Evolutionary conservation across 2,797 vertebrate species (phyloP).

Genomic region (Mycteria americana): DNA sequence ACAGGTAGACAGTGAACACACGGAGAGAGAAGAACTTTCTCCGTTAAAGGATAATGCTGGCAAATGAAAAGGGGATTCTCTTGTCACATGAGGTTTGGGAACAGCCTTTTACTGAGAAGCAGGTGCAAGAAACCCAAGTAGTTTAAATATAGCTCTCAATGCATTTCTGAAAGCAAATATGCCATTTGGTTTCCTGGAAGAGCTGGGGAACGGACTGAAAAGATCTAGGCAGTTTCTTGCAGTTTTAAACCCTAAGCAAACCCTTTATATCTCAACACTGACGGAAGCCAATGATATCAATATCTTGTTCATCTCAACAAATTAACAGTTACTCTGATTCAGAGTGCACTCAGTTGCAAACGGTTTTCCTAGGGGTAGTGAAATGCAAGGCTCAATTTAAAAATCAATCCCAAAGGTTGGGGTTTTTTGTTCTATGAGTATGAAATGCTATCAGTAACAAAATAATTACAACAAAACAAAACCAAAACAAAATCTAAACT

Average conservation of each 20-base stretch:
- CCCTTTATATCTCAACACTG: neutral
- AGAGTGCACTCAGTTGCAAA: neutral
- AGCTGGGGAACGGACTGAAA: neutral
- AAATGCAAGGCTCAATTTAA: neutral
- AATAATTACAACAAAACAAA: neutral
- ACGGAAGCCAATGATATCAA: neutral
- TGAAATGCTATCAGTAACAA: neutral
- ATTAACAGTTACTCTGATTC: neutral
- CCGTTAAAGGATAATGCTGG: neutral
- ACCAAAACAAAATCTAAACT: neutral
- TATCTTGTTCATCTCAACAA: neutral
- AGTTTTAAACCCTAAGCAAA: neutral
- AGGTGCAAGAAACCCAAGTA: slow-evolving; percentile 1
- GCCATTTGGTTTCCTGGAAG: neutral
- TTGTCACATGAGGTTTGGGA: neutral
- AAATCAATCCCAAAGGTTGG: neutral
- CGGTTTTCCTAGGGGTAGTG: neutral
- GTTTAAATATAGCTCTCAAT: neutral
- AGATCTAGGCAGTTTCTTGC: neutral
- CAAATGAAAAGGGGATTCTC: neutral
- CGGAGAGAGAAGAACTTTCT: neutral
- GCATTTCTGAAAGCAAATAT: neutral
- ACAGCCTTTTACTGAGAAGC: neutral
- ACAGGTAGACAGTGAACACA: neutral
- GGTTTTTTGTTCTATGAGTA: neutral